Percentiles rank a stretch among this genome's conserved stretches.
phyloP scores from a whole-genome alignment of 2,113 vertebrate genomes.

The Scomber japonicus region DNA sequence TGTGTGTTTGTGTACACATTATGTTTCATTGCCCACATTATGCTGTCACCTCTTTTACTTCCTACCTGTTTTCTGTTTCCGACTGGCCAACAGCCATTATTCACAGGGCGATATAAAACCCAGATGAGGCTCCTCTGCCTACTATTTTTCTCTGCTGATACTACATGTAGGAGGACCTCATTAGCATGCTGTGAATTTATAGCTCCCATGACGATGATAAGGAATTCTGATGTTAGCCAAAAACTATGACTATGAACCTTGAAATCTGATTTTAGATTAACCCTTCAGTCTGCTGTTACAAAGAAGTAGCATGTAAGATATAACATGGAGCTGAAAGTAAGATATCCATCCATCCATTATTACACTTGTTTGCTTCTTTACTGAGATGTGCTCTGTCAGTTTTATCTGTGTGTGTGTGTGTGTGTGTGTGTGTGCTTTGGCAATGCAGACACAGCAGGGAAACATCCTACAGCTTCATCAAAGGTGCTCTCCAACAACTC shows the following conservation, averaged over 20 bases:
- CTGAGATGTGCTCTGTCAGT: no score
- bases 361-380: no score
- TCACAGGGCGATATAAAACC: slow-evolving; percentile 24
- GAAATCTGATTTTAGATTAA: neutral
- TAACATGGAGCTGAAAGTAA: neutral
- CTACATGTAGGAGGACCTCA: slow-evolving; percentile 25
- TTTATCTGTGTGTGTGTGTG: no score
- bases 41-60: slow-evolving; percentile 23
- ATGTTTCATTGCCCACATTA: slow-evolving; percentile 45
- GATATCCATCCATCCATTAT: no score
- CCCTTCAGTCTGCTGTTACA: neutral
- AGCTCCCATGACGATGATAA: slow-evolving; percentile 4
- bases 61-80: slow-evolving; percentile 19
- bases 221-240: neutral
- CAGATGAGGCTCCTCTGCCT: slow-evolving; percentile 14
- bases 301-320: neutral
- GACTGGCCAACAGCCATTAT: neutral
- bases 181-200: slow-evolving; percentile 38
- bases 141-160: slow-evolving; percentile 3
- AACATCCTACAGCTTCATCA: no score
- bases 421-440: no score
- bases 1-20: slow-evolving; percentile 40
- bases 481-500: no score
- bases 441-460: no score
- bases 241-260: neutral